Conservation (phyloP, 2,113 vertebrate species). For the Ifrita kowaldi region DNA sequence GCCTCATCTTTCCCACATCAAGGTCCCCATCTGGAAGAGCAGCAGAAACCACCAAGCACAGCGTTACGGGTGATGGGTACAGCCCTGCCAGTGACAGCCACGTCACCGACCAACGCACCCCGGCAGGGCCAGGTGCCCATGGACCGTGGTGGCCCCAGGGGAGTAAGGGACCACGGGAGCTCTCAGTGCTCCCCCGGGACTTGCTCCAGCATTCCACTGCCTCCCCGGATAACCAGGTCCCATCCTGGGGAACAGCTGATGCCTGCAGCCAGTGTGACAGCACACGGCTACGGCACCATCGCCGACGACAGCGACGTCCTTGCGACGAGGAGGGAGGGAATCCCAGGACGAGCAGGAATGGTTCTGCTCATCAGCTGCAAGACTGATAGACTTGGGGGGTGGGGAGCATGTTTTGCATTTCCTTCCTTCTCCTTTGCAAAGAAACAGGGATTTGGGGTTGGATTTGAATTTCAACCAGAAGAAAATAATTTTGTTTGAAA, state of each 20-base stretch:
- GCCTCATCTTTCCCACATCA: background rate
- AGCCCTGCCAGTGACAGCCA: background rate
- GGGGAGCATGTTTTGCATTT: background rate
- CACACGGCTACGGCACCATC: fast-evolving
- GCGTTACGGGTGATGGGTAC: background rate
- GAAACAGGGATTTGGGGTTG: background rate
- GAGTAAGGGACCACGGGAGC: fast-evolving
- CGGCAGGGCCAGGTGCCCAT: background rate
- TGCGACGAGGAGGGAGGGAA: background rate
- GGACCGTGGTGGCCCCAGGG: fast-evolving
- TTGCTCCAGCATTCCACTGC: background rate
- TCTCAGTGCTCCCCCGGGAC: background rate
- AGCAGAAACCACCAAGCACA: background rate
- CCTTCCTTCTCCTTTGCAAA: background rate
- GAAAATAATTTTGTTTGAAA: background rate
- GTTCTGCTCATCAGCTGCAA: slow-evolving; percentile 12
- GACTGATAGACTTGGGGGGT: background rate
- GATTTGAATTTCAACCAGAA: slow-evolving; percentile 35
- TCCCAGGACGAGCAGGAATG: background rate
- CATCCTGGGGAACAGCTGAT: fast-evolving
- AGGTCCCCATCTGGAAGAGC: background rate
- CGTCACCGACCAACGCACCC: fast-evolving
- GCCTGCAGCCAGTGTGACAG: fast-evolving
- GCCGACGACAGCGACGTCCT: fast-evolving
- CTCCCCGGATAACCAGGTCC: fast-evolving